Percentiles rank a stretch among this genome's conserved stretches.
Evolutionary conservation across 2,113 vertebrate species (phyloP).

Genomic region (Chroicocephalus ridibundus): DNA sequence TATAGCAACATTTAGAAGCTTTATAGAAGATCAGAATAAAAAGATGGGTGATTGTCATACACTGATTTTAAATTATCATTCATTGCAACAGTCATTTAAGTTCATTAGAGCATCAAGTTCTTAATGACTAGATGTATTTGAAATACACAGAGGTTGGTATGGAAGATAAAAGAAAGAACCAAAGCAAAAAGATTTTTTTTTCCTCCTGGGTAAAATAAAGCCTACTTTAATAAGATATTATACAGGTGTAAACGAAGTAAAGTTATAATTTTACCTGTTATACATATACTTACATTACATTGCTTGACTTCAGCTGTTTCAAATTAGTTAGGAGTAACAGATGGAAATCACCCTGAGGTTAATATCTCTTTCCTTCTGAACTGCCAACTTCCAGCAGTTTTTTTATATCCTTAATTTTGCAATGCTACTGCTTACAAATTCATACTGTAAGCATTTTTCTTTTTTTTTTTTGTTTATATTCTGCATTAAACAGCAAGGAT

Average conservation of each 20-base stretch:
- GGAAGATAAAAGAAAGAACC: background rate
- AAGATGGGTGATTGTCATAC: background rate
- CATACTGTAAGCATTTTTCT: background rate
- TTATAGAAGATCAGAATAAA: background rate
- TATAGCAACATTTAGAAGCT: background rate
- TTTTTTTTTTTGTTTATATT: background rate
- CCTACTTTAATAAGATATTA: background rate
- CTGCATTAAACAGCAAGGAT: background rate
- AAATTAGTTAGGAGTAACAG: slow-evolving; percentile 24
- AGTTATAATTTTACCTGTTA: background rate
- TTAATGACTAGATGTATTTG: background rate
- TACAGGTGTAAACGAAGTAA: background rate
- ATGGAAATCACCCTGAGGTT: slow-evolving; percentile 39
- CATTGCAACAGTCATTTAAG: background rate
- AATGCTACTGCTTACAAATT: background rate
- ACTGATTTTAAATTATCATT: background rate
- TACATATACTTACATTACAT: background rate
- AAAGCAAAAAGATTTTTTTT: background rate
- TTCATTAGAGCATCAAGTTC: background rate
- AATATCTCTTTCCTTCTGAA: slow-evolving; percentile 22
- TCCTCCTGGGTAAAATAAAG: background rate
- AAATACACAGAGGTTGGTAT: background rate
- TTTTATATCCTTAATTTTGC: slow-evolving; percentile 23
- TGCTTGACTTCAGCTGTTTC: background rate
- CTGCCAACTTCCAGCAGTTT: background rate